Evolutionary conservation across 1,140 invertebrate genomes (phyloP), one percentile per base, ranked within the genome.

Genomic region (Euborellia annulipes): DNA sequence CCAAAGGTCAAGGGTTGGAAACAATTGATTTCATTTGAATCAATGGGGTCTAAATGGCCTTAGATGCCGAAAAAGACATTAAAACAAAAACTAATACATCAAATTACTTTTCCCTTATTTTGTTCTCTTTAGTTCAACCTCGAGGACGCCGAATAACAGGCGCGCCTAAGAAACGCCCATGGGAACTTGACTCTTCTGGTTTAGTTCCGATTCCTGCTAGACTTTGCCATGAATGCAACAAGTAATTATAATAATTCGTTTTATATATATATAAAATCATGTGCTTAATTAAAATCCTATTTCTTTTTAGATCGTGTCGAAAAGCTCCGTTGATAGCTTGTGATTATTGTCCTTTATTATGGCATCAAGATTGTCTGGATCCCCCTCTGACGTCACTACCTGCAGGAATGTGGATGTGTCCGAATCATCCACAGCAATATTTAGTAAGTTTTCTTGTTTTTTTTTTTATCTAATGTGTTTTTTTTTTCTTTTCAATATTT

Each of bases 341-440:
- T 64, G 92, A 96, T 66, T 96, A 86, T 61, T 97, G 93, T 63
- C 79, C 85, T 1, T 63, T 88, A 39, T 74, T 81, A 53, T 96
- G 83, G 62, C 92, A 96, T 63, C 70, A 87, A 50, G 92, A 97
- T 60, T 97, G 93, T 59, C 62, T 96, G 20, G 82, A 93, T 63
- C 90, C 91, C 14, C 92, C 92, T 1, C 64, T 96, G 16, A 86
- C 88, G 0, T 76, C 79, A 4, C 68, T 88, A 47, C 91, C 92
- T 1, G 78, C 79, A 17, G 85, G 83, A 0, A 66, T 79, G 18
- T 97, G 92, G 92, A 95, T 96, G 89, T 97, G 93, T 66, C 91
- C 91, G 0, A 88, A 90, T 65, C 93, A 97, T 67, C 78, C 86
- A 2, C 87, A 96, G 66, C 83, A 90, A 57, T 78, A 79, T 54